Base-by-base conservation (phyloP, 2,797 vertebrate genomes). In the Lepus oiostolus region DNA sequence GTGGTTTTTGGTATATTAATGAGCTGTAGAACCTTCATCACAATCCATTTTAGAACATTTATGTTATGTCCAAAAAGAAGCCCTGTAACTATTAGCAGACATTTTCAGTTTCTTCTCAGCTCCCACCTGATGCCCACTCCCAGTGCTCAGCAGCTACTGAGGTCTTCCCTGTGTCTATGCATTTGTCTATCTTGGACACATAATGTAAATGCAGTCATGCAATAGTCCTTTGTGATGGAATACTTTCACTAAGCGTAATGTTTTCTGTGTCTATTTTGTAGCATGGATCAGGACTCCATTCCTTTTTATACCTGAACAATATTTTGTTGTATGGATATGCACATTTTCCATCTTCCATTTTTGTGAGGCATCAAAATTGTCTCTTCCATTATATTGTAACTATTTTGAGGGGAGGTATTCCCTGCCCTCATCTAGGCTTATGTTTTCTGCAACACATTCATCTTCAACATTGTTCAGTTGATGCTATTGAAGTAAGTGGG, bases 251-350 rank as follows among this genome's bases (percentile, higher is more conserved):
- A 58, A 52, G 4, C 5, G 2, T n/a, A 35, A 24, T 67, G 50
- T 87, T 65, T 50, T 68, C 38, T 62, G 50, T 47, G 65, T 19
- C 17, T 7, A 4, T 13, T 2, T 70, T 70, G 2, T 63, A 76
- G n/a, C 13, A 8, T 42, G 11, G 54, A 7, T 80, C 16, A 38
- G 35, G 5, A 19, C 28, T 60, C 70, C 26, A 32, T 67, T 88
- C 22, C 38, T 94, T 94, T 95, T 30, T 58, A 14, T 77, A 50
- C 19, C n/a, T 54, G 32, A 91, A 19, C 47, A 67, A 28, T 86
- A 54, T 71, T 71, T 63, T 67, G 58, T n/a, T 30, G 19, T 50
- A 16, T 42, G 79, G 22, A 16, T 21, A 14, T 12, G n/a, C 16
- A 50, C 7, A 50, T 62, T 68, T 52, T 50, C 4, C 1, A 71